These are phyloP conservation scores for Antechinus stuartii DNA, from an alignment of 2,113 vertebrate genomes.

Conservation along the genomic window DNA sequence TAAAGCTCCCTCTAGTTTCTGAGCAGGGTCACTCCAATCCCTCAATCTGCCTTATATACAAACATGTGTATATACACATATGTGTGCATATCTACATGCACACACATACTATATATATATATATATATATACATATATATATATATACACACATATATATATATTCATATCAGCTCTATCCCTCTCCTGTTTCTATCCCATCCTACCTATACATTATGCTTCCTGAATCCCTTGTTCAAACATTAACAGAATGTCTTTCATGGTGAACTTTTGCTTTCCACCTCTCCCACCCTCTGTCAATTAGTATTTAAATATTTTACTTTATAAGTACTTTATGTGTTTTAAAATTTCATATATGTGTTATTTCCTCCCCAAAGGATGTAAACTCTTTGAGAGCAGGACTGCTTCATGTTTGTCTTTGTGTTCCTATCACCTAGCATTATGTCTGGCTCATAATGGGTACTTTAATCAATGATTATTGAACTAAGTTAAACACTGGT, in stretches of 20 bases:
- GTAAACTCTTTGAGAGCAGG: accelerated
- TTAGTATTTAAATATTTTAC: not conserved
- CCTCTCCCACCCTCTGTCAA: not conserved
- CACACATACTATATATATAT: too few relatives aligned
- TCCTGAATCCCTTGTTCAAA: not conserved
- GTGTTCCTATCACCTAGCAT: not conserved
- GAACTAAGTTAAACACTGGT: not conserved
- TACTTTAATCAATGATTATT: not conserved
- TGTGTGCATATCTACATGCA: too few relatives aligned
- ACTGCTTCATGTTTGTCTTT: not conserved
- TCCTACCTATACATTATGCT: not conserved
- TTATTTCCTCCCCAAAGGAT: not conserved
- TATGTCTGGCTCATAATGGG: not conserved
- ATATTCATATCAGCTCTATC: not conserved
- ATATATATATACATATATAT: not conserved
- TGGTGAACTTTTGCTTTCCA: not conserved
- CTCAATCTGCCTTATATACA: too few relatives aligned
- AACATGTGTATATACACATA: too few relatives aligned
- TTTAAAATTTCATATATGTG: not conserved
- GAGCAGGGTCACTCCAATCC: not conserved
- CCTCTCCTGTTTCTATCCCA: not conserved
- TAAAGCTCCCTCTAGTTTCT: not conserved
- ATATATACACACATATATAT: too few relatives aligned
- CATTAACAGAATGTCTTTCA: not conserved
- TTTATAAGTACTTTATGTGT: not conserved